A percentile compares a stretch with the other conserved stretches of the same genome.
phyloP scores from a whole-genome alignment of 2,113 vertebrate genomes.

The Ifrita kowaldi region DNA sequence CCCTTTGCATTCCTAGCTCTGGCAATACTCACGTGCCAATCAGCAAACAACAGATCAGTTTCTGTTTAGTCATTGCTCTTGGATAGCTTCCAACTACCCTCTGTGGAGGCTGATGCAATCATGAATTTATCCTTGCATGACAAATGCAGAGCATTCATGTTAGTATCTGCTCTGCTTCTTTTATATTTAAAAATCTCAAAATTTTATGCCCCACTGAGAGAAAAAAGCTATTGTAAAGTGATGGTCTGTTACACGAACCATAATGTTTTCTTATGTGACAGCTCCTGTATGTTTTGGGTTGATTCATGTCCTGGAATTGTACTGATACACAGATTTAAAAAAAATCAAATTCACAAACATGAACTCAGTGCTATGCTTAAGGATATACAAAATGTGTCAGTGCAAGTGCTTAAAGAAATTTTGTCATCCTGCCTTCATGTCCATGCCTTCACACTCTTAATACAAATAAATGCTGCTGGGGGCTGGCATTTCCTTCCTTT shows the following conservation, averaged over 20 bases:
- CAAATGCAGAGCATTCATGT: not conserved
- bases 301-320: not conserved
- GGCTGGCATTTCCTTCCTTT: not conserved
- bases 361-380: not conserved
- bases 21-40: not conserved
- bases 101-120: slow-evolving; percentile 21
- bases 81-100: not conserved
- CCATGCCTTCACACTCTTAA: not conserved
- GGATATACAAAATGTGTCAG: not conserved
- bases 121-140: not conserved
- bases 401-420: not conserved
- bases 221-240: not conserved
- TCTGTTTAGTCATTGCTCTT: slow-evolving; percentile 25
- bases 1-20: not conserved
- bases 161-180: not conserved
- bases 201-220: not conserved
- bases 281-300: not conserved
- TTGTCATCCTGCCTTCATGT: not conserved
- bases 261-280: not conserved
- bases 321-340: not conserved
- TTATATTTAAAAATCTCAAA: not conserved
- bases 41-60: not conserved
- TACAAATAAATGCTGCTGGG: not conserved
- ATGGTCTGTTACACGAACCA: not conserved
- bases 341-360: not conserved